Evolutionary conservation across 1,140 invertebrate genomes (phyloP), one percentile per base, ranked within the genome.

Genomic region (Brachionus sp.): DNA sequence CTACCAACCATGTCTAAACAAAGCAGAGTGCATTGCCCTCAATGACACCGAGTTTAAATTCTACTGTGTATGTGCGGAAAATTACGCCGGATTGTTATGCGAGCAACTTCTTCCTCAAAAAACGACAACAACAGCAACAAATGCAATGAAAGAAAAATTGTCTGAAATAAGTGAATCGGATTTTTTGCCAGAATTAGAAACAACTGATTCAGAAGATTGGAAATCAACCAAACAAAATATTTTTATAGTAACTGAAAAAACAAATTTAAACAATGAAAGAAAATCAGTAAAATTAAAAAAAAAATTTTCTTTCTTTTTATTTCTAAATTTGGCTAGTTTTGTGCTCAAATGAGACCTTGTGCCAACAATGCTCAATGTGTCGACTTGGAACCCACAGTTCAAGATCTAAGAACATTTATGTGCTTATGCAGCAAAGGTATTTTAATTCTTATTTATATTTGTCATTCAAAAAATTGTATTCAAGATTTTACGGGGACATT

Each of bases 361-460:
- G 23, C 44, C 25, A 80, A 80, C 37, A 80, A 80, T 44, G 77
- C 25, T 39, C 50, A 66, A 80, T 80, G 77, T 66, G 37, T 80
- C 6, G 77, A 80, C 19, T 62, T 62, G 19, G 50, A 66, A 44
- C 62, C 46, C 29, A 42, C 23, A 4, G 3, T 25, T 25, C 23
- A 57, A 57, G 70, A 44, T 25, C n/a, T 10, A 7, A 57, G 39
- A 44, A 57, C 19, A 25, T 80, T 62, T n/a, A 80, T 42, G 25
- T 80, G 77, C 25, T 19, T 80, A 19, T 80, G 77, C 13, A 42
- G 7, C n/a, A 9, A 23, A n/a, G 77, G 77, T 66, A 80, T 12
- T 9, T 10, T 37, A 46, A 77, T 29, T 44, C 13, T 5, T 23
- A 25, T 16, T 77, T 23, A 19, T 2, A 35, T 77, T 57, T 25